Evolutionary conservation across 2,797 vertebrate species (phyloP), one percentile per base, ranked within the genome.

Genomic region (Ammospiza maritima): DNA sequence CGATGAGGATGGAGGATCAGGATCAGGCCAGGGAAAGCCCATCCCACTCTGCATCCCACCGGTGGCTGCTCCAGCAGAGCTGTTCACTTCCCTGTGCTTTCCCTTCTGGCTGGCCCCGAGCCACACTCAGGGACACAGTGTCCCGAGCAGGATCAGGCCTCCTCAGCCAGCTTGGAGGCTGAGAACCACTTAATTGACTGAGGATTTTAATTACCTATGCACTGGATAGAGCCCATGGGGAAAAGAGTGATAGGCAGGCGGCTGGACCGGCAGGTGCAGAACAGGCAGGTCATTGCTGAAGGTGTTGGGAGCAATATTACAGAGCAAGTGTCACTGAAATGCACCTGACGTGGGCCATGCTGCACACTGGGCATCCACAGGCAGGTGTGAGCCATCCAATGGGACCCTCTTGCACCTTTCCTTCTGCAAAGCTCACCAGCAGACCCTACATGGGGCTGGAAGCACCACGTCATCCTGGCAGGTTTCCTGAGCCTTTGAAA

Each of bases 111-210:
- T 82, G 48, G 57, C 9, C 22, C 22, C 0, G 0, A 81, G 56
- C 15, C 3, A 0, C 4, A 0, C 38, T 50, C 77, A 40, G 57
- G 42, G 14, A 51, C 22, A 22, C 4, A 0, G 0, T 30, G 27
- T 19, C 47, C 50, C 2, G 42, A 75, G 72, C 61, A 89, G 47
- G 62, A 86, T 86, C 40, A 32, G 19, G 15, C 25, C 11, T 90
- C 60, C 9, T 3, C 32, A 56, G 71, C 19, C 71, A 75, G 58
- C 22, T 62, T 38, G 16, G 38, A 88, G 17, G 16, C 76, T 77
- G 45, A 47, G 47, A 80, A 10, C 5, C 30, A 13, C 4, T 67
- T 90, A 65, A 84, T 75, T 88, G 32, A 44, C 56, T 45, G 38
- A 70, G 29, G 26, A 19, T 74, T 75, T 89, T 91, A 88, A 85